Base-by-base conservation (phyloP, 2,113 vertebrate genomes). In the Dipodomys merriami region DNA sequence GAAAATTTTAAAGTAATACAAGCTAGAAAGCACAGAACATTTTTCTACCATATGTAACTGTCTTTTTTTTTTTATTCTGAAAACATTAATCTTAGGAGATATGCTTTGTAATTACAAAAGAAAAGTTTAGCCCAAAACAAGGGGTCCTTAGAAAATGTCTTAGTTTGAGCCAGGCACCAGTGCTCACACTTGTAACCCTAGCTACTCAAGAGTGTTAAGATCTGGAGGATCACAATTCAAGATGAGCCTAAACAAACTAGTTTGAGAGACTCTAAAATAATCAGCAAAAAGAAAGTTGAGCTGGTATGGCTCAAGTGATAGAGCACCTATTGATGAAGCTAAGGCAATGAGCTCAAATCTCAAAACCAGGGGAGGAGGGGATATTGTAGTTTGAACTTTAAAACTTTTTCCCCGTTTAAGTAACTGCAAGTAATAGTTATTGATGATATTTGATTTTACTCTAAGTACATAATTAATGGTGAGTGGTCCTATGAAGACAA, bases 61-160 rank as follows among this genome's bases (percentile, higher is more conserved):
- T 22, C 15, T 72, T 3, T 72, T 77, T 5, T 49, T 87, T 95
- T 92, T 94, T 83, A 79, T 81, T 84, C 60, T 87, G 64, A 89
- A 88, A 94, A 76, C 53, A 93, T n/a, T 35, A 87, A 60, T 64
- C 62, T 69, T 71, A 91, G 85, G n/a, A 91, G 15, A 73, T 57
- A 73, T 4, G 6, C 13, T 65, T 86, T 77, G 83, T 73, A 76
- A 89, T 57, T 78, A 88, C 67, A 79, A 68, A 91, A 74, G 65
- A 92, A 88, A 86, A 92, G 49, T 23, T 44, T 85, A 69, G 67
- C 46, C 22, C 10, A 93, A 95, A 86, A n/a, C 23, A 86, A 93
- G 33, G 86, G 12, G n/a, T 71, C 65, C 91, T 83, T 10, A 86
- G 29, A 76, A 91, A 96, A 94, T 46, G 16, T 12, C 19, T 91